Base-by-base conservation (phyloP, 2,797 vertebrate genomes). In the Artibeus jamaicensis region DNA sequence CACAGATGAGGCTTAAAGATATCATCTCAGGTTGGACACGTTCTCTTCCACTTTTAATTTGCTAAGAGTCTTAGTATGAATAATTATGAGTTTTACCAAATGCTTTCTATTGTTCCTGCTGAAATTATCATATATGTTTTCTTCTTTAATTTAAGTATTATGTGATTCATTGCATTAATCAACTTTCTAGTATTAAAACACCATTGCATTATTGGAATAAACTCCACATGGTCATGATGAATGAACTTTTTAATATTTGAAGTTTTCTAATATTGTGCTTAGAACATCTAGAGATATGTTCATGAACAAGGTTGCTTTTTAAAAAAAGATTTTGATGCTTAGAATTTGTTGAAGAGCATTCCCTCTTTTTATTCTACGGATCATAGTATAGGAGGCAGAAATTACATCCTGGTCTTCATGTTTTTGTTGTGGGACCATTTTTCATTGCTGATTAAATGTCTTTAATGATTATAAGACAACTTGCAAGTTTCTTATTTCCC, bases 361-460 rank as follows among this genome's bases (percentile, higher is more conserved):
- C 9, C 11, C 32, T 76, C n/a, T 76, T 76, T 37, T 50, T 86
- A 81, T 15, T 73, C 62, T 70, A 21, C 78, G 26, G 3, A 29
- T 86, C 21, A 68, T 68, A 90, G 81, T 50, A 76, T 42, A 34
- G 39, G 24, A 90, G 34, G 57, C 67, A 70, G 18, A 82, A 76
- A 77, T 71, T 87, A 77, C 22, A 90, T 71, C 79, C 50, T 39
- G 18, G 18, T 83, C 46, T 26, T 83, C n/a, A 7, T 18, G n/a
- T 22, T 91, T 87, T 79, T 37, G 53, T 34, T 82, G 5, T 62
- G 18, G 12, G n/a, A 62, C 67, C 68, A 10, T 29, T 37, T 71
- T 83, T 73, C 6, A 57, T 74, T 67, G 50, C 46, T 34, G 8
- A 65, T 97, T 99, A 97, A 99, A 98, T 50, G 99, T 67, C 32